These are phyloP conservation scores for Rhyacichthys aspro DNA, from an alignment of 2,797 vertebrate species.

Conservation along the genomic window DNA sequence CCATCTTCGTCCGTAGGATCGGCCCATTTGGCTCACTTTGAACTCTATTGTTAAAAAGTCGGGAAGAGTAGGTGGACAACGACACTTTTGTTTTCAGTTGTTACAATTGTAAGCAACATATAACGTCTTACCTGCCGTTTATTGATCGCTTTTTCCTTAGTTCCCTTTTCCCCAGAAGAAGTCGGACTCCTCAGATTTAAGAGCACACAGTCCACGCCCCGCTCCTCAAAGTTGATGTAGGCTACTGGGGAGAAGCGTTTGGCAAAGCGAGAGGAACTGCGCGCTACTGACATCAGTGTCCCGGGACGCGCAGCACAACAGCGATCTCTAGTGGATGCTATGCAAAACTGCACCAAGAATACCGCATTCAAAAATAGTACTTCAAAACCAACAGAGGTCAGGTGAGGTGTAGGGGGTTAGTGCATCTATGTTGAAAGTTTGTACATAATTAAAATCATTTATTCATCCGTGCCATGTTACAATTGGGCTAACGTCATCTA, in stretches of 20 bases:
- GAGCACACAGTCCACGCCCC: conserved; percentile 72
- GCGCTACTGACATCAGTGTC: conserved; percentile 23
- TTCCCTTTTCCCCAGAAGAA: conserved; percentile 26
- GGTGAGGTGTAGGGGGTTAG: not conserved
- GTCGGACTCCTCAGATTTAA: conserved; percentile 37
- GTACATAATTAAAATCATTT: too few species aligned
- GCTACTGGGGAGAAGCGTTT: conserved; percentile 37
- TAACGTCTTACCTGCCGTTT: conserved; percentile 52
- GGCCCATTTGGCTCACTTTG: conserved; percentile 42
- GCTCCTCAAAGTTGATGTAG: conserved; percentile 49
- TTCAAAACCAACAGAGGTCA: conserved; percentile 2
- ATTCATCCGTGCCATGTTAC: too few species aligned
- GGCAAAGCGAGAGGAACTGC: conserved; percentile 8
- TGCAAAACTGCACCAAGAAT: not conserved
- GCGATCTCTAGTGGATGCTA: conserved; percentile 49
- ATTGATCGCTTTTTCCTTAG: conserved; percentile 20
- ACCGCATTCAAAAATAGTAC: not conserved
- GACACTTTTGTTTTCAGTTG: not conserved
- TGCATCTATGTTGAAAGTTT: not conserved
- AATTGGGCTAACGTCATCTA: too few species aligned
- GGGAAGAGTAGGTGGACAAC: conserved; percentile 38
- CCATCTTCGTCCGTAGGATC: conserved; percentile 24
- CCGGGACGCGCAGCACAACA: not conserved
- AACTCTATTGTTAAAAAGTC: conserved; percentile 51
- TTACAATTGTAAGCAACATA: not conserved